Base-by-base conservation (phyloP, 2,797 vertebrate species). In the Alfaro cultratus region DNA sequence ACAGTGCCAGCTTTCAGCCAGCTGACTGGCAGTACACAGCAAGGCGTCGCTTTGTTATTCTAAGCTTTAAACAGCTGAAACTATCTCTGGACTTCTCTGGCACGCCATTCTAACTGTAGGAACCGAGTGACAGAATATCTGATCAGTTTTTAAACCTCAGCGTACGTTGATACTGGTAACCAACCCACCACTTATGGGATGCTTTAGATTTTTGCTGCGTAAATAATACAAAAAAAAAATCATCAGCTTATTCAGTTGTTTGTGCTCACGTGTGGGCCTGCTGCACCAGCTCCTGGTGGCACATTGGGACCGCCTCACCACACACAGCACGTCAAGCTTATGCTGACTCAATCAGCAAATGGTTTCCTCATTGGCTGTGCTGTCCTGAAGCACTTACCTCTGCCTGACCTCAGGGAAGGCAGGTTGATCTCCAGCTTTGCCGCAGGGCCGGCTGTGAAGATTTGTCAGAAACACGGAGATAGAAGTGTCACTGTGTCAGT, bases 331-430 rank as follows among this genome's bases (percentile, higher is more conserved):
- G 12, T 77, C n/a, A 67, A 77, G 67, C 49, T 78, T 73, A 78
- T 53, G 51, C 72, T 68, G 43, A 77, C 34, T 70, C 80, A 84
- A 79, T 87, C 82, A 81, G 83, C 74, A 81, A 78, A 60, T 84
- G 73, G 64, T 53, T 80, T 85, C 68, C 34, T 74, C 41, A 41
- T 45, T 67, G 73, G 26, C 60, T 64, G 29, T 29, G 12, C n/a
- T 46, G 39, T 73, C 77, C 73, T 78, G 43, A 76, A 76, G 76
- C 75, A 73, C 41, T 79, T 86, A 74, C 73, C 79, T 76, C 82
- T 81, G 29, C 23, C 29, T 74, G 71, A 87, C 82, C 78, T 76
- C 79, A 81, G 46, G 80, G 43, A 36, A 55, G 41, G 5, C 53
- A 57, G 68, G 60, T 49, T 77, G 49, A 60, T 83, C 75, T 73